phyloP scores from a whole-genome alignment of 1,140 invertebrate species.

The Papilio polytes region DNA sequence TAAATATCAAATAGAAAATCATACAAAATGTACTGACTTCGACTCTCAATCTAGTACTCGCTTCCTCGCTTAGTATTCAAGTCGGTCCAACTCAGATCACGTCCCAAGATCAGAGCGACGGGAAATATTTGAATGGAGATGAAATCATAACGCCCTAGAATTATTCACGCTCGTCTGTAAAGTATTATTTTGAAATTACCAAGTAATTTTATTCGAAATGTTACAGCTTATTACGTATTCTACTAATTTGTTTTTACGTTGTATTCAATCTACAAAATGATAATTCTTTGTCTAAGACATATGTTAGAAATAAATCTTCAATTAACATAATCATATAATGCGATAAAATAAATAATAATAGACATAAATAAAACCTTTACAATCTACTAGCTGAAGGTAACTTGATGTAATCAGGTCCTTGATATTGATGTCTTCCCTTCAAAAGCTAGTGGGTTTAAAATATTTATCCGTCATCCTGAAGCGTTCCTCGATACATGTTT shows the following conservation, averaged over 20 bases:
- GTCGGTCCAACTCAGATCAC: constrained; percentile 41
- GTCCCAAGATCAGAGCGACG: constrained; percentile 37
- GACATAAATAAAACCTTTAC: too few relatives aligned
- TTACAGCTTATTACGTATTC: background rate
- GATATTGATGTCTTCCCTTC: too few relatives aligned
- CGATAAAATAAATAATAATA: too few relatives aligned
- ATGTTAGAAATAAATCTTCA: too few relatives aligned
- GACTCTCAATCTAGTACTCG: background rate
- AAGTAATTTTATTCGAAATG: background rate
- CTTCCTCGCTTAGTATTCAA: constrained; percentile 44
- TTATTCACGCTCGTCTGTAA: background rate
- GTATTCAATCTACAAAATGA: background rate
- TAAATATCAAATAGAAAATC: constrained; percentile 1
- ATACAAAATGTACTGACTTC: background rate
- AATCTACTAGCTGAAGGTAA: too few relatives aligned
- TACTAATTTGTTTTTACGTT: background rate
- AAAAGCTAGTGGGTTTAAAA: too few relatives aligned
- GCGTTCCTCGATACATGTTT: constrained; percentile 26
- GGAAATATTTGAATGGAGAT: constrained; percentile 46
- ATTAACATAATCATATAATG: too few relatives aligned
- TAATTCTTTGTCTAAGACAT: too few relatives aligned
- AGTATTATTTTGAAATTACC: background rate
- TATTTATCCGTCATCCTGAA: background rate
- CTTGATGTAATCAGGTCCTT: too few relatives aligned
- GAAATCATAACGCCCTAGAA: constrained; percentile 41